These are phyloP conservation scores for Dipodomys merriami DNA, from an alignment of 2,113 vertebrate genomes.

Conservation along the genomic window DNA sequence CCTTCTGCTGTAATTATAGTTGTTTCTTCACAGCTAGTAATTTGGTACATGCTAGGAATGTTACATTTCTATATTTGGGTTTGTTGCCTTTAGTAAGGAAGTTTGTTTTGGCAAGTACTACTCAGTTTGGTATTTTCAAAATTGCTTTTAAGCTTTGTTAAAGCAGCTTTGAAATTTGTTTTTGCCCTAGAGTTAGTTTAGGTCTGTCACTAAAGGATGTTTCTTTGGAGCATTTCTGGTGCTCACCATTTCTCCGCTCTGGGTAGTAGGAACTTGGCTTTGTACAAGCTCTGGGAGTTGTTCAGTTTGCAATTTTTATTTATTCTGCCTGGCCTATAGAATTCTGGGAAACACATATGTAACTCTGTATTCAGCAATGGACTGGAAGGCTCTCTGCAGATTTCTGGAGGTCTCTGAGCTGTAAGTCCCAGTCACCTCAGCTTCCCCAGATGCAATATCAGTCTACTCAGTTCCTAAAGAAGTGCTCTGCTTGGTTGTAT, in stretches of 20 bases:
- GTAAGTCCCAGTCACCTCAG: neutral
- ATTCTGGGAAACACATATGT: neutral
- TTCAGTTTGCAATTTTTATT: neutral
- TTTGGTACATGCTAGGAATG: neutral
- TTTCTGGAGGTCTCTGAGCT: neutral
- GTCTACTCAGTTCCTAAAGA: neutral
- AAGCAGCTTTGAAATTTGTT: slow-evolving; percentile 5
- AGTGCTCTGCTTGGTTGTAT: neutral
- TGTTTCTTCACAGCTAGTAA: neutral
- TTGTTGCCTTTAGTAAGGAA: slow-evolving; percentile 37
- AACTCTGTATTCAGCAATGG: neutral
- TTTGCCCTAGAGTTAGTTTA: slow-evolving; percentile 18
- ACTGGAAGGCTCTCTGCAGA: neutral
- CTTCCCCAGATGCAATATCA: neutral
- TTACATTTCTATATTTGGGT: neutral
- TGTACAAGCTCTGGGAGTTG: neutral
- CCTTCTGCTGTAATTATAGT: neutral
- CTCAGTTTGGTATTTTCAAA: slow-evolving; percentile 21
- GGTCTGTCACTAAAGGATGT: neutral
- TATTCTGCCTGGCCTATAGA: neutral
- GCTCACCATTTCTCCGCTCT: neutral
- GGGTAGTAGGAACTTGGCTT: neutral
- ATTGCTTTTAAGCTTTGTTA: slow-evolving; percentile 30
- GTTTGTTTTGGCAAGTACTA: slow-evolving; percentile 26
- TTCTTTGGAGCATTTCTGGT: neutral